Evolutionary conservation across 2,113 vertebrate species (phyloP), one percentile per base, ranked within the genome.

Genomic region (Speoplatyrhinus poulsoni): DNA sequence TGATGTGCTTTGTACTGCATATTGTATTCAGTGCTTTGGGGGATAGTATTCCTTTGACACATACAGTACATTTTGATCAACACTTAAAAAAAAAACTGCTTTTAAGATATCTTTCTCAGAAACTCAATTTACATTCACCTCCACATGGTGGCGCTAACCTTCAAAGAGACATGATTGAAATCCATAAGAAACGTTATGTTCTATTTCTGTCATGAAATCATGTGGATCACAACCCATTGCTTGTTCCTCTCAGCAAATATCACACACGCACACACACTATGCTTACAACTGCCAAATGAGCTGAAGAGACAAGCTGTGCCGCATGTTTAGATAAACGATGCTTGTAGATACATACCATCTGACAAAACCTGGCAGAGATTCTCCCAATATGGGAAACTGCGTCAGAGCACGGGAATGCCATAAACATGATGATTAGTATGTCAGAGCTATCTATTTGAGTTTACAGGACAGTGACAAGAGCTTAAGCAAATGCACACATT

Each of bases 111-210:
- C 48, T 49, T 12, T 10, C 48, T 49, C 10, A 52, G 4, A 12
- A 52, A 10, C 6, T 12, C 3, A 12, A 33, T 10, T 79, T 73
- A 64, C 46, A 60, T 13, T 36, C 46, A 41, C 15, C 3, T 32
- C 80, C 91, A 87, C 82, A 79, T 9, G 83, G 85, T 83, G 88
- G 87, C 67, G 77, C 85, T 79, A 87, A 55, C 64, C 62, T 59
- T 79, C 83, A 85, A 72, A n/a, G 64, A 73, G 52, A 70, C 46
- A 54, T 12, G 32, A 63, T 48, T 32, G 63, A 53, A 59, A 73
- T 73, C 70, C 67, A 72, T 79, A 70, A 15, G 11, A 65, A 58
- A 65, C 19, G 64, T 65, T 60, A 11, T 36, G 46, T 65, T 46
- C 49, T 55, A 66, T n/a, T 65, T 41, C 65, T 58, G 54, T 78